Percentiles rank a stretch among this genome's conserved stretches.
phyloP scores from a whole-genome alignment of 2,888 invertebrate species.

The Patella depressa region DNA sequence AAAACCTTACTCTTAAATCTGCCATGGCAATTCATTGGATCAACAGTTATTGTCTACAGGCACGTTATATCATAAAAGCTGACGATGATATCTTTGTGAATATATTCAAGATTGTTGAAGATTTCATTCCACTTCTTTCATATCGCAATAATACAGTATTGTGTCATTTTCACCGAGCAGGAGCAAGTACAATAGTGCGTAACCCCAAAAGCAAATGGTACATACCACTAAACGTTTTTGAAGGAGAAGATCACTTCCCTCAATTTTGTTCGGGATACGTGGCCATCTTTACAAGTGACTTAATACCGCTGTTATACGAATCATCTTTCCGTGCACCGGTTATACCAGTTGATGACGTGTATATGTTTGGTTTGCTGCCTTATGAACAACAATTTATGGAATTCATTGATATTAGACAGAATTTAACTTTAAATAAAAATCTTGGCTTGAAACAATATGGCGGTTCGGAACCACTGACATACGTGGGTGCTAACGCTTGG shows the following conservation, averaged over 20 bases:
- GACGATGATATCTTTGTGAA: conserved; percentile 59
- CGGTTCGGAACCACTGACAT: conserved; percentile 22
- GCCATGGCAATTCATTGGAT: conserved; percentile 46
- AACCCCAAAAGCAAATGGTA: conserved; percentile 52
- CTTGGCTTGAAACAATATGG: conserved; percentile 42
- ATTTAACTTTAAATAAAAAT: conserved; percentile 83
- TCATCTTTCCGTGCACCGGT: conserved; percentile 48
- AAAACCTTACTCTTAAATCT: conserved; percentile 46
- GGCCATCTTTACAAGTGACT: conserved; percentile 50
- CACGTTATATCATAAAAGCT: conserved; percentile 45
- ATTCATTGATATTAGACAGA: conserved; percentile 78
- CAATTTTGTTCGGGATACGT: conserved; percentile 64
- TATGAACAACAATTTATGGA: conserved; percentile 40
- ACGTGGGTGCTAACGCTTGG: conserved; percentile 33
- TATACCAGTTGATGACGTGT: conserved; percentile 66
- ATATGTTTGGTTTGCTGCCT: conserved; percentile 59
- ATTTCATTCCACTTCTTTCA: conserved; percentile 42
- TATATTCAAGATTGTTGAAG: conserved; percentile 46
- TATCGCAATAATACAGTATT: conserved; percentile 37
- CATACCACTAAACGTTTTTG: conserved; percentile 44
- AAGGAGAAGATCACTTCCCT: conserved; percentile 51
- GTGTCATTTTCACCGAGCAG: conserved; percentile 46
- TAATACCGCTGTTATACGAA: conserved; percentile 52
- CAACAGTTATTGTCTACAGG: conserved; percentile 34
- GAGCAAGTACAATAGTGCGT: conserved; percentile 47